Base-by-base conservation (phyloP, 1,140 invertebrate species). In the Drosophila teissieri region DNA sequence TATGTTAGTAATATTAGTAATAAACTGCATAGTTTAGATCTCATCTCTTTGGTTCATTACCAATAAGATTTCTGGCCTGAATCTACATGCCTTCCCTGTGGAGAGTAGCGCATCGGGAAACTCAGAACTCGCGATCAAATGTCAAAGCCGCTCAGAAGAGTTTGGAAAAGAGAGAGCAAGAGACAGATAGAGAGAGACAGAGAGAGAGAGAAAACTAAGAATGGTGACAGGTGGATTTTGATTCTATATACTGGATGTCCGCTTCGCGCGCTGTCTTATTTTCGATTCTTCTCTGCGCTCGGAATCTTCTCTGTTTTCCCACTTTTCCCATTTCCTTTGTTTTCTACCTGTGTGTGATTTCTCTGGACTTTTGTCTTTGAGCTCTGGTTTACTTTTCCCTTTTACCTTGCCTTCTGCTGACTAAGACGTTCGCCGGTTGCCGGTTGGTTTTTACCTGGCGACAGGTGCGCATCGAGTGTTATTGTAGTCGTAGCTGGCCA, bases 401-500 rank as follows among this genome's bases (percentile, higher is more conserved):
- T 36, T 64, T 60, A 5, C 14, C 4, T 3, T 39, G 51, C 42
- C 8, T 44, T 44, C 49, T 58, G 73, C 73, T 76, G 73, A 76
- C 69, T 80, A 75, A 80, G 72, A 80, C 60, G 46, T 72, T 80
- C 64, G 45, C 75, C 62, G 72, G 80, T 67, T 64, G 45, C 51
- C 19, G 19, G 19, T 19, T 19, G 19, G 60, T 67, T 83, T 39
- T 45, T 45, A 79, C 80, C 80, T 83, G 80, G 52, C 75, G 74
- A 58, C 80, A 83, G 80, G 79, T 82, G 62, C 62, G 19, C 73
- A 37, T 60, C 55, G 34, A 34, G 39, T 73, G 31, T 72, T 42
- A 49, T 44, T 44, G 36, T 53, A 40, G 54, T 27, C 53, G 49
- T 31, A 7, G 36, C 22, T 61, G 36, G 4, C n/a, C 36, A 34